Evolutionary conservation across 2,797 vertebrate genomes (phyloP), one percentile per base, ranked within the genome.

Genomic region (Clarias platycephalus): DNA sequence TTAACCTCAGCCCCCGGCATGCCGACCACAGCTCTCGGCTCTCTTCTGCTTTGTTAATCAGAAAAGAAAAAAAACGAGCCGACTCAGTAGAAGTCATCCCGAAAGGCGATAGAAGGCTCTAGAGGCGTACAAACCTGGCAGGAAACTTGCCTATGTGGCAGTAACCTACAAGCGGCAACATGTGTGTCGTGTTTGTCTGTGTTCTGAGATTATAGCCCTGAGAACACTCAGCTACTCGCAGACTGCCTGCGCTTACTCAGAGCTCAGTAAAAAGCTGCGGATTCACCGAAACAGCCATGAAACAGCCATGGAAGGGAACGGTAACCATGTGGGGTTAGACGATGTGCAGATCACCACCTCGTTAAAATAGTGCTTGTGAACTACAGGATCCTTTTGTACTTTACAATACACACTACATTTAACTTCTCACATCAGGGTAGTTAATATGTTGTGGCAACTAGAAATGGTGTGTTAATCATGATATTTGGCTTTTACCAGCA

Each of bases 111-210:
- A 81, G 80, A 78, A 86, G 77, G 72, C 84, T 81, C 82, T 26
- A 60, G 72, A 87, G 72, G 71, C 60, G 18, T 71, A 58, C 80
- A 84, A 57, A 87, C 74, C 87, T 87, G 89, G 88, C 88, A 87
- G n/a, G 63, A 49, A 87, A 87, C 44, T 60, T 89, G 89, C 87
- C 85, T 79, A 91, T 89, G 87, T 89, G 89, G 88, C 89, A 84
- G 81, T 84, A 88, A 86, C 80, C 80, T 63, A 67, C 83, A 86
- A 82, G 82, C 83, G 63, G 80, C 67, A 79, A 82, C 81, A 82
- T 85, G 75, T 86, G 75, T 84, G 85, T 84, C 80, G 55, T 87
- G 79, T 83, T 77, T 85, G 74, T 64, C 80, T 60, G 62, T 12
- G n/a, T 84, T 71, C 70, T 28, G 70, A 66, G 81, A 83, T 76